phyloP scores from a whole-genome alignment of 2,888 invertebrate genomes.

The Chrysomela aeneicollis region DNA sequence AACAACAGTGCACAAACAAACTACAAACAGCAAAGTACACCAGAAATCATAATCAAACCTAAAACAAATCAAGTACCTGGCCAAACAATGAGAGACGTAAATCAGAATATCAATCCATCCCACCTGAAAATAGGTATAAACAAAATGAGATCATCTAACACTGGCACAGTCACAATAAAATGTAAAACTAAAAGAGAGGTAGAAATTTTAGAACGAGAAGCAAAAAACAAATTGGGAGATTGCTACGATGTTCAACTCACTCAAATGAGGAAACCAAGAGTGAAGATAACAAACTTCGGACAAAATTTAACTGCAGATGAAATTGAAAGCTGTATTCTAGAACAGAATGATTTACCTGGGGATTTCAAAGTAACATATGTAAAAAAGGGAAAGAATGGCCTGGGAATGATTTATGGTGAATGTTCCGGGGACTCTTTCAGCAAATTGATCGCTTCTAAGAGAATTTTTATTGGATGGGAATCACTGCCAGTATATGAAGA shows the following conservation, averaged over 20 bases:
- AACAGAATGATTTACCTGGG: slow-evolving; percentile 7
- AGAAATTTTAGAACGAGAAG: slow-evolving; percentile 2
- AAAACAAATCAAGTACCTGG: background rate
- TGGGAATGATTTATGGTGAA: background rate
- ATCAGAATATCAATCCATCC: slow-evolving; percentile 7
- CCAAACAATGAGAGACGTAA: slow-evolving; percentile 4
- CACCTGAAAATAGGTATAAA: slow-evolving; percentile 6
- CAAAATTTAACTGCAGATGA: slow-evolving; percentile 6
- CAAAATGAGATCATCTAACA: slow-evolving; percentile 8
- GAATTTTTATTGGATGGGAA: background rate
- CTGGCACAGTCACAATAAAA: slow-evolving; percentile 7
- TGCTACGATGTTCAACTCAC: slow-evolving; percentile 6
- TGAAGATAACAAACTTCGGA: slow-evolving; percentile 2
- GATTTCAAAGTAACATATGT: background rate
- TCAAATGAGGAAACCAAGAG: slow-evolving; percentile 8
- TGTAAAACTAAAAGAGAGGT: slow-evolving; percentile 7
- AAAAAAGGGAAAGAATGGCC: background rate
- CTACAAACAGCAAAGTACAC: slow-evolving; percentile 4
- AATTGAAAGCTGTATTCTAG: background rate
- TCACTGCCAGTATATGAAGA: background rate
- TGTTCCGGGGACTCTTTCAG: background rate
- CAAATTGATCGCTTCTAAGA: too few relatives aligned
- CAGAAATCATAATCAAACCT: slow-evolving; percentile 4
- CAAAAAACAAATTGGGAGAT: slow-evolving; percentile 7
- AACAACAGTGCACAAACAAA: background rate